Percentiles rank a stretch among this genome's conserved stretches.
Evolutionary conservation across 2,797 vertebrate species (phyloP).

Genomic region (Gymnoscopelus microlampas): DNA sequence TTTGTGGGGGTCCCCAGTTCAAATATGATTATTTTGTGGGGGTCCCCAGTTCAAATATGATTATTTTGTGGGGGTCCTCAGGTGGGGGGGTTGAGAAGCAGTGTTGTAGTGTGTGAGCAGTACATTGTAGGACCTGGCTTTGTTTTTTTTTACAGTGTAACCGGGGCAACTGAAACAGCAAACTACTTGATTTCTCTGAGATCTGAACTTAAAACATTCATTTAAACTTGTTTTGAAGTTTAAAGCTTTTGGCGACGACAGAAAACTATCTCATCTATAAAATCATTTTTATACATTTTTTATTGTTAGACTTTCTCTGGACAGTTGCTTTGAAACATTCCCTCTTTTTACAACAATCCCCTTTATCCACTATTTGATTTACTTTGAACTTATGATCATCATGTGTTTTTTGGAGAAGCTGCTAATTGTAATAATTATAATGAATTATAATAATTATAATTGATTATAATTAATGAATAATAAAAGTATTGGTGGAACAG

Average conservation of each 20-base stretch:
- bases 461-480: constrained; percentile 36
- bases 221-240: constrained; percentile 94
- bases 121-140: neutral
- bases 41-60: too few relatives aligned
- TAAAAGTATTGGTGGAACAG: constrained; percentile 57
- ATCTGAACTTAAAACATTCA: constrained; percentile 78
- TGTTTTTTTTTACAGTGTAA: neutral
- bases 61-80: too few relatives aligned
- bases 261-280: neutral
- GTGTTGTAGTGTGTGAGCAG: too few relatives aligned
- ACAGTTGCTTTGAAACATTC: constrained; percentile 63
- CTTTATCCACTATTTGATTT: constrained; percentile 55
- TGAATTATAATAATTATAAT: constrained; percentile 50
- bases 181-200: constrained; percentile 87
- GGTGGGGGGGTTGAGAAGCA: too few relatives aligned
- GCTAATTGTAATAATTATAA: constrained; percentile 64
- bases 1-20: too few relatives aligned
- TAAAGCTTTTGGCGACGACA: constrained; percentile 64
- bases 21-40: too few relatives aligned
- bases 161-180: constrained; percentile 15
- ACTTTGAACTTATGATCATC: constrained; percentile 69
- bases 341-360: constrained; percentile 37
- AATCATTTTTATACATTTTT: constrained; percentile 46
- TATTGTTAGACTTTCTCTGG: constrained; percentile 52
- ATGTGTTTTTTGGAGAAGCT: constrained; percentile 86